phyloP scores from a whole-genome alignment of 1,140 invertebrate species.

The Macrocentrus cingulum region DNA sequence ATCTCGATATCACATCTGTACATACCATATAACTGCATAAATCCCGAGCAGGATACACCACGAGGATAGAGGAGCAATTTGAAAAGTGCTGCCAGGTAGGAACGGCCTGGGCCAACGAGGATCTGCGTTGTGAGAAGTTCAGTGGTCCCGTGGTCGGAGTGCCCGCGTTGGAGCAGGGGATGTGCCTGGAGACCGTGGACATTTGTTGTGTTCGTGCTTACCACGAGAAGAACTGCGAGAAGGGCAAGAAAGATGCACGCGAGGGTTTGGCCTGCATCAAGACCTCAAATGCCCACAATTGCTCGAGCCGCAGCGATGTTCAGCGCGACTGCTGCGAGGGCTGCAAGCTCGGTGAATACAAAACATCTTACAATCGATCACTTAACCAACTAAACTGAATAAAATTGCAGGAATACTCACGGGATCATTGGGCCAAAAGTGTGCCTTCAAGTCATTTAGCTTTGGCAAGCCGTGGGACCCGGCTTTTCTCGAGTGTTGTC shows the following conservation, averaged over 20 bases:
- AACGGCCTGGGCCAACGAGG: slow-evolving; percentile 55
- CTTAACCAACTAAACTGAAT: slow-evolving; percentile 1
- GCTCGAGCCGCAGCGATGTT: slow-evolving; percentile 42
- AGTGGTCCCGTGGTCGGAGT: slow-evolving; percentile 55
- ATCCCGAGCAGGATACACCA: too few relatives aligned
- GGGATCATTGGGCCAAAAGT: slow-evolving; percentile 57
- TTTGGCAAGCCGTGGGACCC: slow-evolving; percentile 62
- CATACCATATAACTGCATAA: too few relatives aligned
- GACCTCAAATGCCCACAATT: slow-evolving; percentile 13
- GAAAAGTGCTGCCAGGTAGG: slow-evolving; percentile 60
- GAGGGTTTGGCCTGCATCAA: slow-evolving; percentile 48
- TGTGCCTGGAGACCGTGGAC: slow-evolving; percentile 58
- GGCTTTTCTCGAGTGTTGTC: slow-evolving; percentile 60
- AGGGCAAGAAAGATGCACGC: slow-evolving; percentile 57
- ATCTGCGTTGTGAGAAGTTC: slow-evolving; percentile 55
- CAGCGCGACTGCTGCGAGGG: slow-evolving; percentile 62
- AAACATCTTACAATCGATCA: neutral
- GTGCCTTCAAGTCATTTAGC: slow-evolving; percentile 54
- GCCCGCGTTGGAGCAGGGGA: slow-evolving; percentile 50
- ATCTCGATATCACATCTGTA: too few relatives aligned
- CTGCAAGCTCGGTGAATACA: slow-evolving; percentile 57
- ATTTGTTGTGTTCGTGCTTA: slow-evolving; percentile 59
- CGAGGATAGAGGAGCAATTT: slow-evolving; percentile 50
- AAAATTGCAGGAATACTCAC: slow-evolving; percentile 45
- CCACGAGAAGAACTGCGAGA: slow-evolving; percentile 52